Conservation (phyloP, 23 tunicate genomes). For the Ascidia mentula region DNA sequence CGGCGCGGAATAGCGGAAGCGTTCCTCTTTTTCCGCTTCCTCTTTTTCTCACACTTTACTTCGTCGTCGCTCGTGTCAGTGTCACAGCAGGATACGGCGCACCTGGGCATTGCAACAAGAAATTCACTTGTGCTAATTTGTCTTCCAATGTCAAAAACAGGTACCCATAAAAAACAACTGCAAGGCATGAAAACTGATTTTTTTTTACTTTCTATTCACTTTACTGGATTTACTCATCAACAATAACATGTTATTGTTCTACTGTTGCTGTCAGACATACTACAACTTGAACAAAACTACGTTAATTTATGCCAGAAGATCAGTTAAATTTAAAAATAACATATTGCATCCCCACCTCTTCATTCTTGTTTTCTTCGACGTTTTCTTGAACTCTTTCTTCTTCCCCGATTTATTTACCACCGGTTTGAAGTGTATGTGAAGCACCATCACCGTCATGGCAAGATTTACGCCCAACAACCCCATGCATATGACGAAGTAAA, state of each 20-base stretch:
- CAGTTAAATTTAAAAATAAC: no score
- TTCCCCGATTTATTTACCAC: constrained; percentile 1
- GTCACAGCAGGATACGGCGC: neutral
- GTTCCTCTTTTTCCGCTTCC: constrained; percentile 11
- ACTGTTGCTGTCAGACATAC: no score
- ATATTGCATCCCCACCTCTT: constrained; percentile 14
- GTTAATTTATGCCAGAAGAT: no score
- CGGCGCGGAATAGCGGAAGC: constrained; percentile 45
- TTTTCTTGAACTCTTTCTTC: neutral
- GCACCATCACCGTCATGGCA: constrained; percentile 69
- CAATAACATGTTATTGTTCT: no score
- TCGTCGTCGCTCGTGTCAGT: neutral
- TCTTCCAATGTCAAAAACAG: no score
- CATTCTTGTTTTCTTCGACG: neutral
- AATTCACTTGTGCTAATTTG: no score
- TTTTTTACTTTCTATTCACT: no score
- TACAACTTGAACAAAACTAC: no score
- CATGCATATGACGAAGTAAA: constrained; percentile 80
- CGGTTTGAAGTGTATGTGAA: constrained; percentile 73
- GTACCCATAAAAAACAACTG: no score
- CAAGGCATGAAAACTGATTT: no score
- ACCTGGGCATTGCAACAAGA: no score
- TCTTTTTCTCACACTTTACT: neutral
- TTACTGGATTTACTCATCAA: no score
- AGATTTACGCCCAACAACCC: constrained; percentile 68